These are phyloP conservation scores for Elgaria multicarinata DNA, from an alignment of 2,113 vertebrate species.

Conservation along the genomic window DNA sequence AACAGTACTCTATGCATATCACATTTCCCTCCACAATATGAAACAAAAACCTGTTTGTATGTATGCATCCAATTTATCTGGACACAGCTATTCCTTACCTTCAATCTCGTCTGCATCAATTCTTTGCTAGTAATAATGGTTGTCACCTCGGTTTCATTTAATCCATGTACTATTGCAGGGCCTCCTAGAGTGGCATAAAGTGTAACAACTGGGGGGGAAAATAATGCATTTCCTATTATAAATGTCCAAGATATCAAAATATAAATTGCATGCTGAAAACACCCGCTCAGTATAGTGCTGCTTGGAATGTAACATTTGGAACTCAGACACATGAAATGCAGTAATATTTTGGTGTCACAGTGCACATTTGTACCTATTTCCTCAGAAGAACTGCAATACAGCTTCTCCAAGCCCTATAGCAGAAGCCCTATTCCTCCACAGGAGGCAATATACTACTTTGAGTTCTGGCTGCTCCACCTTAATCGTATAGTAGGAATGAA, in stretches of 20 bases:
- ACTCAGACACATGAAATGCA: not conserved
- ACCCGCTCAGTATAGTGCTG: not conserved
- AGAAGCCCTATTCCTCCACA: not conserved
- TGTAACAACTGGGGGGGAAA: slow-evolving; percentile 86
- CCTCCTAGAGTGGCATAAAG: slow-evolving; percentile 94
- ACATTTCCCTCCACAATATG: not conserved
- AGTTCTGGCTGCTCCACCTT: not conserved
- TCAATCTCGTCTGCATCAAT: slow-evolving; percentile 90
- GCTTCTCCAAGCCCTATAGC: not conserved
- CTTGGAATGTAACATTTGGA: not conserved
- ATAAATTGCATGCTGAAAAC: not conserved
- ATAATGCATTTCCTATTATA: not conserved
- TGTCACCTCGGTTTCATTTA: slow-evolving; percentile 92
- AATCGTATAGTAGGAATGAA: not conserved
- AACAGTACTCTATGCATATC: not conserved
- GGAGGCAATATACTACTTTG: no score
- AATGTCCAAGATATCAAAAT: not conserved
- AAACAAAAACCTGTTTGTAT: not conserved
- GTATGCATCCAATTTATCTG: not conserved
- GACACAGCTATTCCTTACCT: slow-evolving; percentile 78
- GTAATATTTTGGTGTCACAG: not conserved
- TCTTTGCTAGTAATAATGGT: slow-evolving; percentile 96
- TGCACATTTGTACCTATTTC: not conserved
- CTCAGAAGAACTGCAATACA: not conserved
- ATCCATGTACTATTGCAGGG: slow-evolving; percentile 89